phyloP scores from a whole-genome alignment of 2,113 vertebrate species.

The Oxygymnocypris stewartii region DNA sequence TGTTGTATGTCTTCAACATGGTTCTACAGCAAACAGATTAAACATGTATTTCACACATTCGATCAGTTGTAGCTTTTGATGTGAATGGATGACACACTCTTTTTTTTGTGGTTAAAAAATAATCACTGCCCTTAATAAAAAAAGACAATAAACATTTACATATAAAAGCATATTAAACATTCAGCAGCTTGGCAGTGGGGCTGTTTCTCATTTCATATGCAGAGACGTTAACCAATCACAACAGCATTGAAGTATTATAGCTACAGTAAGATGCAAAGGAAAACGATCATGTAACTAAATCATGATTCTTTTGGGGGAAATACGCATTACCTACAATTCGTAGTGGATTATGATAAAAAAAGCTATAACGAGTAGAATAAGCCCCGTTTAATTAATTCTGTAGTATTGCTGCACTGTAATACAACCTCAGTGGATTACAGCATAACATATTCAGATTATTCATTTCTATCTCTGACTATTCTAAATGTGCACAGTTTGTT shows the following conservation, averaged over 20 bases:
- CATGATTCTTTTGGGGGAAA: not conserved
- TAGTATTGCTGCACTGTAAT: not conserved
- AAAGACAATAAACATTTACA: not conserved
- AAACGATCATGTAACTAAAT: not conserved
- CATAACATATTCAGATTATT: slow-evolving; percentile 7
- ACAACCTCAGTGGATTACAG: slow-evolving; percentile 12
- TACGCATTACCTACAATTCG: not conserved
- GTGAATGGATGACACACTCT: too few relatives aligned
- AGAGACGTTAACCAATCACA: slow-evolving; percentile 1
- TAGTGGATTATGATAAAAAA: not conserved
- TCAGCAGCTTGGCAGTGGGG: not conserved
- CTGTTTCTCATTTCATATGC: not conserved
- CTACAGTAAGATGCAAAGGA: not conserved
- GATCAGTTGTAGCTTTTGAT: too few relatives aligned
- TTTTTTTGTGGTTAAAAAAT: too few relatives aligned
- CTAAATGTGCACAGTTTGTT: not conserved
- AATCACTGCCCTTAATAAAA: too few relatives aligned
- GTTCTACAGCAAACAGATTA: too few relatives aligned
- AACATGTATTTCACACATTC: too few relatives aligned
- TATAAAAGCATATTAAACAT: not conserved
- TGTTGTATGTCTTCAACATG: too few relatives aligned
- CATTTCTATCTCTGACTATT: not conserved
- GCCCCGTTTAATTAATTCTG: not conserved
- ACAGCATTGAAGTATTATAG: not conserved
- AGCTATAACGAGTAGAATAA: not conserved